These are phyloP conservation scores for Naja naja DNA, from an alignment of 2,113 vertebrate species.

Conservation along the genomic window DNA sequence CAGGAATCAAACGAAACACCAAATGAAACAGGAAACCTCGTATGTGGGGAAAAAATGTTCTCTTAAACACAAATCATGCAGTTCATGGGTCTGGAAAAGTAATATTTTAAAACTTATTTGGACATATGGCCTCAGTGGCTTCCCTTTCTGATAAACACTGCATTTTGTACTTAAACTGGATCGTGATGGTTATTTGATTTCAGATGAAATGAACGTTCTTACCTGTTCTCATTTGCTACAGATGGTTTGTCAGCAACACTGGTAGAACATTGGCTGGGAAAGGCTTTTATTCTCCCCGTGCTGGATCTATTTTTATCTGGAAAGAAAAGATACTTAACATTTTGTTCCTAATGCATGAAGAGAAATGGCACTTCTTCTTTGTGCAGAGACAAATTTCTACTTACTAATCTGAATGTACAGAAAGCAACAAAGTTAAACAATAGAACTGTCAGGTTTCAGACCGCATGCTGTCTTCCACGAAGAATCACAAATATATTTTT, in stretches of 20 bases:
- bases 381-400: conserved; percentile 44
- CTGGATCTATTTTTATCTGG: conserved; percentile 38
- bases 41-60: not conserved
- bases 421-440: not conserved
- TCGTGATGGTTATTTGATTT: not conserved
- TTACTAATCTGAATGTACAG: conserved; percentile 15
- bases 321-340: conserved; percentile 41
- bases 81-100: not conserved
- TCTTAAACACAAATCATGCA: not conserved
- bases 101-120: not conserved
- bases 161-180: not conserved
- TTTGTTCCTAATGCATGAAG: conserved; percentile 47
- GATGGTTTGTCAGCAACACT: not conserved
- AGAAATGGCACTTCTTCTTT: conserved; percentile 31
- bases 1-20: not conserved
- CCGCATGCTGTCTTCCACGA: conserved; percentile 24
- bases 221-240: not conserved
- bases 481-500: not conserved
- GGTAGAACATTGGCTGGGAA: conserved; percentile 3
- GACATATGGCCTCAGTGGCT: not conserved
- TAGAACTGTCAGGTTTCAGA: not conserved
- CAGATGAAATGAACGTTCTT: not conserved
- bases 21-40: not conserved
- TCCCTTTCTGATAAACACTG: not conserved
- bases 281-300: not conserved